Evolutionary conservation across 2,888 invertebrate genomes (phyloP), one percentile per base, ranked within the genome.

Genomic region (Lepetodrilus schrolli): DNA sequence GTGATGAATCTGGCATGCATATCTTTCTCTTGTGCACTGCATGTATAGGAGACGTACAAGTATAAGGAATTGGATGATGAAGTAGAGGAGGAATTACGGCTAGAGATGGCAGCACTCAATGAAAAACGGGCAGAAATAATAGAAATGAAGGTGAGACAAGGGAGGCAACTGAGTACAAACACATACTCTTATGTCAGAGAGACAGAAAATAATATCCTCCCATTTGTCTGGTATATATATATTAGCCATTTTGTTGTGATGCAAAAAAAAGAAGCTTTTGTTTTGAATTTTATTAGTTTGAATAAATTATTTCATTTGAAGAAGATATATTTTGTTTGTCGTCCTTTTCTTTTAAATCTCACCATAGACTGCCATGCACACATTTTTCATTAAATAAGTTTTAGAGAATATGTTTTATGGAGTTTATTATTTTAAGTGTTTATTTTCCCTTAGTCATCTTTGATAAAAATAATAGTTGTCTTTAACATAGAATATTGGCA

Each of bases 51-150:
- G 79, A 87, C 87, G 17, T 87, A 87, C 83, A 87, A 87, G 82
- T 87, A 87, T 79, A 87, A 87, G 76, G 87, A 87, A 76, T 75
- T 87, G 72, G 87, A 87, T 66, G 87, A 87, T 73, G 87, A 87
- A 66, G 81, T 87, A 13, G 87, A 87, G 74, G 87, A 87, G 58
- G 87, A 86, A 77, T 75, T 86, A 20, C 78, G 83, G 37, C 79
- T 79, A 34, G 86, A 87, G 77, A 84, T 86, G 80, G 84, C 84
- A 49, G 84, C 82, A n/a, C 78, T 81, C 72, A 74, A 78, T 68
- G 76, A 77, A 65, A 83, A 79, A 43, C 70, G 26, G 73, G 71
- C 78, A 51, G 86, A 86, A 72, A 80, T 81, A 73, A 80, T 84
- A 74, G 85, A 86, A 72, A 78, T 84, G 66, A 83, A 86, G 87